These are phyloP conservation scores for Furcula furcula DNA, from an alignment of 2,888 invertebrate genomes.

Conservation along the genomic window DNA sequence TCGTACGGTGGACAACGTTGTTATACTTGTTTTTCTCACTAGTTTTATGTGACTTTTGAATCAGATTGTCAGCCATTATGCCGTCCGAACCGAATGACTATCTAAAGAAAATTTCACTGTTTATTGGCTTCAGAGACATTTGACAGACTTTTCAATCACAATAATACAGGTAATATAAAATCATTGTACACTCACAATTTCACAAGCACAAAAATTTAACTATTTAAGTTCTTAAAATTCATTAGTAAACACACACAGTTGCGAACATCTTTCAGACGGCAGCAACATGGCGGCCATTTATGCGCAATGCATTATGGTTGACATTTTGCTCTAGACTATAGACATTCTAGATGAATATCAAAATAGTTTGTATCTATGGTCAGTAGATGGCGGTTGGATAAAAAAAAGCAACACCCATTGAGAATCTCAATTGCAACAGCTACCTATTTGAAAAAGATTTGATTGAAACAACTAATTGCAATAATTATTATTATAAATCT, in stretches of 20 bases:
- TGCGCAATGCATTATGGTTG: conserved; percentile 83
- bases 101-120: conserved; percentile 82
- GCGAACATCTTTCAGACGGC: conserved; percentile 82
- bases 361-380: conserved; percentile 31
- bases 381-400: conserved; percentile 57
- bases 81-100: conserved; percentile 82
- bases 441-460: too few relatives aligned
- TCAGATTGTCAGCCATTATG: conserved; percentile 85
- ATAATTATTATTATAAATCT: too few relatives aligned
- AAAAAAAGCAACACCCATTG: too few relatives aligned
- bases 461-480: too few relatives aligned
- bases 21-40: conserved; percentile 83
- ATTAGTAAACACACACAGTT: conserved; percentile 82
- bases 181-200: conserved; percentile 81
- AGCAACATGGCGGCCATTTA: conserved; percentile 83
- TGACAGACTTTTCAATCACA: conserved; percentile 76
- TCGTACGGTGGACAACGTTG: conserved; percentile 86
- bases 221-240: conserved; percentile 75
- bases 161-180: conserved; percentile 74
- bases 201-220: conserved; percentile 79
- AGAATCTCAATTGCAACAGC: too few relatives aligned
- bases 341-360: conserved; percentile 59
- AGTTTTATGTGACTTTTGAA: conserved; percentile 83
- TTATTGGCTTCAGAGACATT: conserved; percentile 81
- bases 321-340: conserved; percentile 78